Base-by-base conservation (phyloP, 2,113 vertebrate genomes). In the Triplophysa dalaica region DNA sequence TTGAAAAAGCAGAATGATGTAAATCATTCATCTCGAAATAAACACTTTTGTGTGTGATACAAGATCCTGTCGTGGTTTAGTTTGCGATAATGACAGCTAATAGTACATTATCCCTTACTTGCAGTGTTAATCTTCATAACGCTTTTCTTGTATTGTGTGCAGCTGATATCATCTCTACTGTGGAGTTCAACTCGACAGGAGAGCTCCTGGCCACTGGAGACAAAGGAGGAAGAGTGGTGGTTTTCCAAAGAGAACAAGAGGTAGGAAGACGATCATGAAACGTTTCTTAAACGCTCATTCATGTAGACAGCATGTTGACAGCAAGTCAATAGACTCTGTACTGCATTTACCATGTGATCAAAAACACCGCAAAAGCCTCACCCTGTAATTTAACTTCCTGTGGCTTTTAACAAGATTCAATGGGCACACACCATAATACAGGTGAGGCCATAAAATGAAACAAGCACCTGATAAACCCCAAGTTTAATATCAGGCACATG, bases 121-220 rank as follows among this genome's bases (percentile, higher is more conserved):
- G 21, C 9, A 60, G n/a, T 60, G 70, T 12, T 43, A 74, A 74
- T 13, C 16, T n/a, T 38, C 21, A 26, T 38, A 72, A 58, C 38
- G 56, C 77, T 33, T 80, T 83, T 75, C 91, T 91, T 92, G 89
- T 92, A 89, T 87, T 93, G 90, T 91, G 80, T 89, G 69, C 93
- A 99, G 97, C 97, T 95, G 97, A 99, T 94, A 98, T 98, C 94
- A 99, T 99, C 95, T 98, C 97, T 87, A 98, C 97, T 75, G 97
- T 98, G 90, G 97, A 99, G 93, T 99, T 98, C 94, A 98, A 98
- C 95, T 95, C 96, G 93, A 96, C 96, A 1, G 97, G 97, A 93
- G 97, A 99, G 92, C 93, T 99, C 85, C 93, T 99, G 92, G 97
- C 97, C 86, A 99, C 97, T 81, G 97, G 97, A 89, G 97, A 99